Conservation (phyloP, 2,797 vertebrate species). For the Danionella dracula region DNA sequence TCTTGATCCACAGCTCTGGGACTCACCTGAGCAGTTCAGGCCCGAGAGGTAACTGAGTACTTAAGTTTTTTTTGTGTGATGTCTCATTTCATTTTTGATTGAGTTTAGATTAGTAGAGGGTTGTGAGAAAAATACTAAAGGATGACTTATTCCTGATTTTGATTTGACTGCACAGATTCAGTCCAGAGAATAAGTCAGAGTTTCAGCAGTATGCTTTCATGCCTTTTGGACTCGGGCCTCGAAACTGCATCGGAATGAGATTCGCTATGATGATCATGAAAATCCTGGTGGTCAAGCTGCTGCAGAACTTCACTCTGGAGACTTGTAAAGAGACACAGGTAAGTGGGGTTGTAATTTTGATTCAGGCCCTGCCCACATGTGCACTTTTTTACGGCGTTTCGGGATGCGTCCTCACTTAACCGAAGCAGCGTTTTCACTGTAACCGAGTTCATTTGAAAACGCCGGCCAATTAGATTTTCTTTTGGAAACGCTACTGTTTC, state of each 20-base stretch:
- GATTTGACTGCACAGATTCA: too few species aligned
- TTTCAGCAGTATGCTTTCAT: constrained; percentile 69
- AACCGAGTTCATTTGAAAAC: too few species aligned
- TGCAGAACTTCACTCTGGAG: constrained; percentile 75
- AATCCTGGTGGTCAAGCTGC: constrained; percentile 57
- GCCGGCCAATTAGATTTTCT: too few species aligned
- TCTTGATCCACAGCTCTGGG: constrained; percentile 53
- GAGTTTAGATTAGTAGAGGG: too few species aligned
- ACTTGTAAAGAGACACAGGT: constrained; percentile 79
- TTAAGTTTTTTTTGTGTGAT: not conserved
- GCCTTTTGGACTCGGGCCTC: constrained; percentile 81
- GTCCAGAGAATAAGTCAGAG: constrained; percentile 70
- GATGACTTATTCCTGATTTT: too few species aligned
- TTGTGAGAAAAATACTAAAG: too few species aligned
- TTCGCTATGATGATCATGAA: constrained; percentile 78
- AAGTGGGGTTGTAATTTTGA: constrained; percentile 31
- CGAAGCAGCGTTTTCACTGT: too few species aligned
- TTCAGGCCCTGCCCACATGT: too few species aligned
- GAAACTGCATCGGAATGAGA: constrained; percentile 83
- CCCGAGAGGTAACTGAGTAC: constrained; percentile 63
- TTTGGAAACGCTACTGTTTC: too few species aligned
- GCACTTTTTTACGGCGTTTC: too few species aligned
- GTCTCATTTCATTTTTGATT: too few species aligned
- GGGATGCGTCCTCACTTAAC: too few species aligned
- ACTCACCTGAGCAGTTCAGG: constrained; percentile 62